Base-by-base conservation (phyloP, 2,797 vertebrate genomes). In the Ibycter americanus region DNA sequence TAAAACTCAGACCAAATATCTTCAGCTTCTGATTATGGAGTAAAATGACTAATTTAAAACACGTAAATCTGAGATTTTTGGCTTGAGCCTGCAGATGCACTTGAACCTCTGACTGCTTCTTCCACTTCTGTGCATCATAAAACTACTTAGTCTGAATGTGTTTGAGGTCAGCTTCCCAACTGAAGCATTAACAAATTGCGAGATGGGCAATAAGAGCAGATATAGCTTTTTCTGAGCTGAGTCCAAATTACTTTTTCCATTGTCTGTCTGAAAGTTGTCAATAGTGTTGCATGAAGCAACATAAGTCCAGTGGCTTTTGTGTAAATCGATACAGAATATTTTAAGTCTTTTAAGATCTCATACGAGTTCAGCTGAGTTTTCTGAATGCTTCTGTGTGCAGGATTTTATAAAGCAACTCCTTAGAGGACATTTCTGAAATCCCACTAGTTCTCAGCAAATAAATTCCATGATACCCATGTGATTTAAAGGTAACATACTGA, bases 131-230 rank as follows among this genome's bases (percentile, higher is more conserved):
- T 63, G 32, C 44, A 38, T 91, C 61, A 76, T 68, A 78, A 88
- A 95, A 79, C 49, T 68, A 32, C 5, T 84, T 83, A 80, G 42
- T 84, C 38, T 84, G 91, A 80, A 59, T 31, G 31, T 54, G 25
- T 84, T 49, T 85, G 61, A 93, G 73, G 58, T 70, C 66, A 85
- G 49, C 80, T 92, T 89, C 67, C 73, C 83, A 92, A 46, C 4
- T 73, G 63, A 92, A 94, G 65, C 65, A 87, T 95, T 89, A 94
- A 59, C 36, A 91, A 95, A 74, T 74, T 84, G 79, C 79, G 80
- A 65, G 34, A 56, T 40, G 61, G 49, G 49, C 63, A 84, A 31
- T 66, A 80, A 84, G n/a, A 95, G 8, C 9, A 84, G 62, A 81
- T 74, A 90, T 4, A 80, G n/a, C 2, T 92, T 84, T 46, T 89